Conservation (phyloP, 2,113 vertebrate species). For the Lonchura striata region DNA sequence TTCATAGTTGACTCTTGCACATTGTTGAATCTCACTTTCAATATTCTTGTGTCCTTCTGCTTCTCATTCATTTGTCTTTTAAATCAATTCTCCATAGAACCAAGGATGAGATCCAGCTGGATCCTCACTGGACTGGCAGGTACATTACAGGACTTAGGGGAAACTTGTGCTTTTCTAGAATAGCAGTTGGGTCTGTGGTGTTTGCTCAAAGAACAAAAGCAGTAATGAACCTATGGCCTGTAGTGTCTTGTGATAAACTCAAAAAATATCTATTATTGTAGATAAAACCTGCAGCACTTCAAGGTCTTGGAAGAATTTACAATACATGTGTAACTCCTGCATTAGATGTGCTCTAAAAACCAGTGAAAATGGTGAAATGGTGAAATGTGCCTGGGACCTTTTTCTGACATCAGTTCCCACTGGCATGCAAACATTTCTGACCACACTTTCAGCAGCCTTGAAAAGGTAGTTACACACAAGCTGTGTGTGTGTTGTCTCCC, state of each 20-base stretch:
- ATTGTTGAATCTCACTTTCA: background rate
- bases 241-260: background rate
- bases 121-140: background rate
- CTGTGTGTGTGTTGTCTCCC: background rate
- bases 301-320: background rate
- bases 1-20: background rate
- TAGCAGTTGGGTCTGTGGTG: background rate
- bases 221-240: background rate
- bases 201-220: background rate
- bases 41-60: background rate
- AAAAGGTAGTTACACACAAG: background rate
- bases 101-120: background rate
- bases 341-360: background rate
- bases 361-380: background rate
- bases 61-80: background rate
- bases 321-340: background rate
- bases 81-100: background rate
- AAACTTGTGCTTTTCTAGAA: background rate
- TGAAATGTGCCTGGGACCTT: background rate
- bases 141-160: background rate
- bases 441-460: background rate
- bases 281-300: background rate
- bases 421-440: background rate
- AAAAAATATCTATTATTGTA: background rate
- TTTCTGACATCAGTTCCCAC: background rate